Base-by-base conservation (phyloP, 2,888 invertebrate genomes). In the Habrosyne pyritoides region DNA sequence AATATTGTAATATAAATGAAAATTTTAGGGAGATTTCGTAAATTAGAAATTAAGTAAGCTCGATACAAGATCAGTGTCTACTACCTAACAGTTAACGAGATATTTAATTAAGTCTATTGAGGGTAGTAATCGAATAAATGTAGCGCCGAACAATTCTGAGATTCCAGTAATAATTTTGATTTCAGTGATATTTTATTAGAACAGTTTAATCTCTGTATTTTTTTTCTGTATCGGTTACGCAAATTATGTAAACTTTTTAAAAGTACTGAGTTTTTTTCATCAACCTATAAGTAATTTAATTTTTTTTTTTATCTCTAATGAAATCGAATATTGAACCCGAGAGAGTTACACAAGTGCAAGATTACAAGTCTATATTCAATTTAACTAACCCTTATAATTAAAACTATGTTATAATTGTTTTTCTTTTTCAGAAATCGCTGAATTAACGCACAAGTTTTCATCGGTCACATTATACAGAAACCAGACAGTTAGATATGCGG, bases 391-490 rank as follows among this genome's bases (percentile, higher is more conserved):
- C n/a, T n/a, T n/a, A n/a, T n/a, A n/a, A n/a, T n/a, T n/a, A n/a
- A n/a, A n/a, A n/a, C n/a, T n/a, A n/a, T n/a, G n/a, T n/a, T n/a
- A n/a, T n/a, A n/a, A n/a, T n/a, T n/a, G n/a, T n/a, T n/a, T 55
- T 57, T 52, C 52, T 50, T 64, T 79, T 81, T 63, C 93, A 97
- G 97, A 96, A 92, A 97, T 97, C 69, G 96, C 96, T 10, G 95
- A 95, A 61, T 84, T 97, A 63, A 96, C 96, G 22, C 96, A 96
- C 83, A 96, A 96, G 83, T 96, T 96, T 79, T 96, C 96, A 2
- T 96, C 96, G 21, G 96, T 97, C 53, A 96, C 96, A 21, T 85
- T 97, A 60, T 97, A 95, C 77, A 94, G 95, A 67, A 97, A 97
- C 78, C 96, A 95, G 86, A 97, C 97, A 0, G 96, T 97, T 24